Conservation (phyloP, 2,113 vertebrate species). For the Scolopax mira region DNA sequence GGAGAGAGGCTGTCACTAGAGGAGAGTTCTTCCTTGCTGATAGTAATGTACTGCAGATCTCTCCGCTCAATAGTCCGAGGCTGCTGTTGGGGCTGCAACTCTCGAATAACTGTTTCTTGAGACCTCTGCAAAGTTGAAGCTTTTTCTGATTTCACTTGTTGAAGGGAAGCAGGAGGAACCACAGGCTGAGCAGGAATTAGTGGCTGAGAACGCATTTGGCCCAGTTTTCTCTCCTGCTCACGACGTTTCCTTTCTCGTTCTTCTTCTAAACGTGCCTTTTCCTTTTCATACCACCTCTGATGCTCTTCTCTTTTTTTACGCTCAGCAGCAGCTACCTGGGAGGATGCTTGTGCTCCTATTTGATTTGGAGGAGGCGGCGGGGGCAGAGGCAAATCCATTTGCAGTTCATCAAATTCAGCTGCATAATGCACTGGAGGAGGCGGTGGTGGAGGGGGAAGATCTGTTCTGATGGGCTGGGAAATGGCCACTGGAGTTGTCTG, state of each 20-base stretch:
- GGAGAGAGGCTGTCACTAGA: slow-evolving; percentile 93
- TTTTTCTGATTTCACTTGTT: slow-evolving; percentile 77
- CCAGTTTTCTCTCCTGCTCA: slow-evolving; percentile 94
- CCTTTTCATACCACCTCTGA: slow-evolving; percentile 98
- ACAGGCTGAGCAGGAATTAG: slow-evolving; percentile 64
- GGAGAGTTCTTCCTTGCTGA: slow-evolving; percentile 91
- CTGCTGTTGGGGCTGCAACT: slow-evolving; percentile 95
- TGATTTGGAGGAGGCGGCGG: slow-evolving; percentile 76
- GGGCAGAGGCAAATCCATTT: slow-evolving; percentile 79
- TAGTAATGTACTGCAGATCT: slow-evolving; percentile 94
- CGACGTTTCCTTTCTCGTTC: slow-evolving; percentile 93
- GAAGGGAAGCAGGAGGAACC: slow-evolving; percentile 52
- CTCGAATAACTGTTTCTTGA: slow-evolving; percentile 93
- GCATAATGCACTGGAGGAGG: slow-evolving; percentile 85
- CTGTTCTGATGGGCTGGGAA: slow-evolving; percentile 83
- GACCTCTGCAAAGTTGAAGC: slow-evolving; percentile 80
- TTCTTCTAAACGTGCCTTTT: slow-evolving; percentile 95
- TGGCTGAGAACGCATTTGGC: slow-evolving; percentile 84
- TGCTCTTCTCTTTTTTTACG: slow-evolving; percentile 95
- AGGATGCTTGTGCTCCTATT: slow-evolving; percentile 44
- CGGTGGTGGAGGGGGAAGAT: slow-evolving; percentile 89
- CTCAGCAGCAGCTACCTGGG: slow-evolving; percentile 78
- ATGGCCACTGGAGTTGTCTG: slow-evolving; percentile 69
- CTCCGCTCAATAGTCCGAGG: slow-evolving; percentile 94
- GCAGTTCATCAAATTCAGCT: slow-evolving; percentile 67